A percentile compares a stretch with the other conserved stretches of the same genome.
phyloP scores from a whole-genome alignment of 2,113 vertebrate species.

The Nyctereutes procyonoides region DNA sequence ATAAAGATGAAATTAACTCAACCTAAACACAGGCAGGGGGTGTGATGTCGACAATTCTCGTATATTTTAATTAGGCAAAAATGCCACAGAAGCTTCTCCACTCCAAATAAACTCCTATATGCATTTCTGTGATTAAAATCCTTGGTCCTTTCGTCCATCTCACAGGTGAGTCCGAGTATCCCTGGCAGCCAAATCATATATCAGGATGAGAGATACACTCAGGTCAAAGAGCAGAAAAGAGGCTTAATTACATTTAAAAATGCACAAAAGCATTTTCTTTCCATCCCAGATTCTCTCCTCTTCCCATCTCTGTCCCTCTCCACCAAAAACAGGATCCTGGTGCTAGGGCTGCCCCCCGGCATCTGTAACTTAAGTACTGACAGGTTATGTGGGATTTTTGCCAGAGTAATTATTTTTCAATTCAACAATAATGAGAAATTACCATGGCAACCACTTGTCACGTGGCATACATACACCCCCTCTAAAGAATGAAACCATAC shows the following conservation, averaged over 20 bases:
- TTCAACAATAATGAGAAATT: conserved; percentile 94
- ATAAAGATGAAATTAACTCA: conserved; percentile 74
- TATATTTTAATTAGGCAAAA: conserved; percentile 76
- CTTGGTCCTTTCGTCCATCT: conserved; percentile 67
- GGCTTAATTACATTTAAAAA: conserved; percentile 76
- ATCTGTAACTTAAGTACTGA: conserved; percentile 91
- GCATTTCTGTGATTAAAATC: conserved; percentile 66
- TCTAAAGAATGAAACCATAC: conserved; percentile 85
- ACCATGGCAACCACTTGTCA: conserved; percentile 91
- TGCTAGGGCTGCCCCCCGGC: conserved; percentile 86
- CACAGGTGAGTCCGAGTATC: conserved; percentile 66
- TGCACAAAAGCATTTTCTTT: conserved; percentile 49
- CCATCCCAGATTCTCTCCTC: neutral
- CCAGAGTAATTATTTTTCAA: conserved; percentile 93
- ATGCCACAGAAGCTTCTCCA: conserved; percentile 4
- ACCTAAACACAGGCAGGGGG: conserved; percentile 68
- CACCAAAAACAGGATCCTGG: conserved; percentile 75
- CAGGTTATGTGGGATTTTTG: conserved; percentile 91
- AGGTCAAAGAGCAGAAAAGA: conserved; percentile 63
- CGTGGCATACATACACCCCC: conserved; percentile 84
- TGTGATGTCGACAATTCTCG: conserved; percentile 40
- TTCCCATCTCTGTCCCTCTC: conserved; percentile 44
- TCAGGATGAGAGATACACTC: conserved; percentile 51
- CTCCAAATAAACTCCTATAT: conserved; percentile 32
- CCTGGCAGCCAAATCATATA: conserved; percentile 61